phyloP scores from a whole-genome alignment of 2,113 vertebrate genomes.

The Myrmophylax atrothorax region DNA sequence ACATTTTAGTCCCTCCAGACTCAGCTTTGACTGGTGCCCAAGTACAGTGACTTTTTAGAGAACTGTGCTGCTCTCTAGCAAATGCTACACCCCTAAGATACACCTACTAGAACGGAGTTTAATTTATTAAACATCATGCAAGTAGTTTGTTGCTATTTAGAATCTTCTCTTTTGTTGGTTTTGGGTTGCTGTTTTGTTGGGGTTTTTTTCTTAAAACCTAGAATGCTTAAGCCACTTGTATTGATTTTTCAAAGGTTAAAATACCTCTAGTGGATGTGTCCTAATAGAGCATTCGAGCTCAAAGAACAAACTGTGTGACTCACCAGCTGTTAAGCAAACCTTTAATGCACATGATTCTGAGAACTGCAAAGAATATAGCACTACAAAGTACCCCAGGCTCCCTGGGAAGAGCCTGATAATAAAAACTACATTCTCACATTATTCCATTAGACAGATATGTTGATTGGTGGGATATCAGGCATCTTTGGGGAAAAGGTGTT shows the following conservation, averaged over 20 bases:
- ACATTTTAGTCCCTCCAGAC: not conserved
- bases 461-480: slow-evolving; percentile 6
- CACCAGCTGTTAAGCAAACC: slow-evolving; percentile 62
- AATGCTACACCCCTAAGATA: not conserved
- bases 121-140: not conserved
- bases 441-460: not conserved
- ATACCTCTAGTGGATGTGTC: slow-evolving; percentile 53
- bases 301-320: slow-evolving; percentile 60
- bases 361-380: slow-evolving; percentile 40
- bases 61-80: not conserved
- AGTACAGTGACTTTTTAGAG: not conserved
- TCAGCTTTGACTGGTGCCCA: not conserved
- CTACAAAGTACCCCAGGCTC: slow-evolving; percentile 48
- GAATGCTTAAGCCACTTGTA: slow-evolving; percentile 22
- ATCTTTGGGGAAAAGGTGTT: slow-evolving; percentile 43
- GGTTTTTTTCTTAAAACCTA: not conserved
- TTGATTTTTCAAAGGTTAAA: slow-evolving; percentile 63
- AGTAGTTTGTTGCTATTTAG: not conserved
- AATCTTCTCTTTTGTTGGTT: not conserved
- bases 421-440: slow-evolving; percentile 43
- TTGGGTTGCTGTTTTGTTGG: not conserved
- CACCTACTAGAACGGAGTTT: not conserved
- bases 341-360: slow-evolving; percentile 50
- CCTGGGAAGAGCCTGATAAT: slow-evolving; percentile 49
- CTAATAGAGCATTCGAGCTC: slow-evolving; percentile 52